A percentile compares a stretch with the other conserved stretches of the same genome.
Evolutionary conservation across 2,888 invertebrate genomes (phyloP).

Genomic region (Achlya flavicornis): DNA sequence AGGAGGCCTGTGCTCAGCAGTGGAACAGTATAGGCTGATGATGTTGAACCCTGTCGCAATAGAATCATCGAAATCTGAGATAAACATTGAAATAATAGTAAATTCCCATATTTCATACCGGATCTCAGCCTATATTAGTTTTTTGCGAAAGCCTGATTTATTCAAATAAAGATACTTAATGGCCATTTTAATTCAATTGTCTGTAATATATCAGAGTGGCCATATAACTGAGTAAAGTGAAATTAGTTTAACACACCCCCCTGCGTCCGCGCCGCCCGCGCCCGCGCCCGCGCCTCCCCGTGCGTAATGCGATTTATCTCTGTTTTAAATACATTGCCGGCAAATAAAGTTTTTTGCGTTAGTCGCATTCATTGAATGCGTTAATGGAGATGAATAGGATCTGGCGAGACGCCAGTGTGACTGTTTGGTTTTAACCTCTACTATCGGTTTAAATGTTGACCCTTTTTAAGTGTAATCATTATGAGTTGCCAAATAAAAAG

Average conservation of each 20-base stretch:
- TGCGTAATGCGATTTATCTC: conserved; percentile 48
- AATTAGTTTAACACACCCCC: conserved; percentile 25
- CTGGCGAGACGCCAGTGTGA: conserved; percentile 70
- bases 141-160: neutral
- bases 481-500: no score
- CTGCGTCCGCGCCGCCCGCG: neutral
- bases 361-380: conserved; percentile 66
- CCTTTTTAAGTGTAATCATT: no score
- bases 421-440: conserved; percentile 40
- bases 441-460: conserved; percentile 22
- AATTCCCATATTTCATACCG: neutral
- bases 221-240: conserved; percentile 43
- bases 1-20: no score
- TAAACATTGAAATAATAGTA: no score
- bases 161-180: conserved; percentile 13
- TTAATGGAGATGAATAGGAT: conserved; percentile 75
- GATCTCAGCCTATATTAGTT: neutral
- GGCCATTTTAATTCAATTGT: conserved; percentile 6
- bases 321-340: conserved; percentile 71
- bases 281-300: neutral
- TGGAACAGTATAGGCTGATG: no score
- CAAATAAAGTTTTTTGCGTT: conserved; percentile 73
- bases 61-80: no score
- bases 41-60: no score
- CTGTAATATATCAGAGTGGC: conserved; percentile 11